Evolutionary conservation across 2,797 vertebrate species (phyloP), one percentile per base, ranked within the genome.

Genomic region (Enteromius mattozi): DNA sequence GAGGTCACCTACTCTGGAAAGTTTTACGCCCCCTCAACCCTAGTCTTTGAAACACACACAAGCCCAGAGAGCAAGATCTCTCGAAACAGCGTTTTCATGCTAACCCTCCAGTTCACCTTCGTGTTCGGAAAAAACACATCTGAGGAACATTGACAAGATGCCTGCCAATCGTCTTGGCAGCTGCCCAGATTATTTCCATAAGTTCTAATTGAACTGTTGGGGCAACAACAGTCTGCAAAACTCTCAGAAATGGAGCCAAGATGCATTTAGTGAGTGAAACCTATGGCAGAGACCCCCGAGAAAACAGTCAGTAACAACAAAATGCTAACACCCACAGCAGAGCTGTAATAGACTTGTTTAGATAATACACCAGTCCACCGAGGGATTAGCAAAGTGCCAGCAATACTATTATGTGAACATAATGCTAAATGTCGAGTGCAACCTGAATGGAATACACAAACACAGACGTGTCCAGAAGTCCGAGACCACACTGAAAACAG

Each of bases 151-250:
- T 42, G 74, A 72, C 37, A 65, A 66, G 69, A 56, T 79, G 81
- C 82, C 88, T 90, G 90, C 87, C 89, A 88, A 87, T 81, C 56
- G 83, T 72, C 76, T 91, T 92, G 90, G 91, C 88, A 91, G 87
- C 49, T 24, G 47, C 33, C 33, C 63, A 63, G 65, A 88, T 88
- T 6, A 84, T 88, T 91, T 92, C 86, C 89, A 89, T 87, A 91
- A 90, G 85, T 90, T 88, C 86, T 88, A 85, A 90, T 92, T 92
- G 82, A 86, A 89, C 78, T 79, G 85, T 82, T 75, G 82, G 85
- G 79, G 86, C 88, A 88, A 91, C 87, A 54, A 80, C 51, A 82
- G 76, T 47, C 86, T 83, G 83, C 80, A 85, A 76, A 83, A 84
- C 70, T 77, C 87, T 87, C 81, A 72, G 83, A 91, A 82, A 82